Evolutionary conservation across 2,113 vertebrate species (phyloP).

Genomic region (Atrichornis clamosus): DNA sequence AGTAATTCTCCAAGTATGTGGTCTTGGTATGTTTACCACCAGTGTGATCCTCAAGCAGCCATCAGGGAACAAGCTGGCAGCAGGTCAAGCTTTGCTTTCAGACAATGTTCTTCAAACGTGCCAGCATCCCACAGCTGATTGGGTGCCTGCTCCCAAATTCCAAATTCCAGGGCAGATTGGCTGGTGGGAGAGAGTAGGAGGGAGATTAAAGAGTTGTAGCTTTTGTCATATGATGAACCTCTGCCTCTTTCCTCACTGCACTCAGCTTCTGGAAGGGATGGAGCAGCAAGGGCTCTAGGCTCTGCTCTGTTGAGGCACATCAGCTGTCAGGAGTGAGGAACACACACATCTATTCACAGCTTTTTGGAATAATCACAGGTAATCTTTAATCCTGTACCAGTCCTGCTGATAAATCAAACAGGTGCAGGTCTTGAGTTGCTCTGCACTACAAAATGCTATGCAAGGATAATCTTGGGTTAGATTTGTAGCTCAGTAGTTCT

Average conservation of each 20-base stretch:
- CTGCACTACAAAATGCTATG: background rate
- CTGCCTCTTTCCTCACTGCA: background rate
- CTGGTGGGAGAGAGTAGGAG: background rate
- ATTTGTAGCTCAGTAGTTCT: background rate
- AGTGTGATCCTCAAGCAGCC: background rate
- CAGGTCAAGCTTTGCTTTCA: background rate
- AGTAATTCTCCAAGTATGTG: fast-evolving
- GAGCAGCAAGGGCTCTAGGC: background rate
- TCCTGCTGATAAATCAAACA: background rate
- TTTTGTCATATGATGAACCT: fast-evolving
- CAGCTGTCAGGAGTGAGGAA: background rate
- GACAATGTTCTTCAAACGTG: background rate
- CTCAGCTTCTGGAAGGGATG: background rate
- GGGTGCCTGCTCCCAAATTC: background rate
- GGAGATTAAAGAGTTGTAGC: background rate
- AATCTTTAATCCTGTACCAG: background rate
- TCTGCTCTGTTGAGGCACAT: background rate
- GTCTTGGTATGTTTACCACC: background rate
- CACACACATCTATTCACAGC: background rate
- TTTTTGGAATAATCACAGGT: background rate
- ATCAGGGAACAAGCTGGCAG: background rate
- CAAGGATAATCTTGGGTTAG: background rate
- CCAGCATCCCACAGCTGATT: background rate
- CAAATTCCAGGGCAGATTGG: background rate
- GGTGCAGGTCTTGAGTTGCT: background rate